Conservation (phyloP, 2,888 invertebrate genomes). For the Octonoba sinensis region DNA sequence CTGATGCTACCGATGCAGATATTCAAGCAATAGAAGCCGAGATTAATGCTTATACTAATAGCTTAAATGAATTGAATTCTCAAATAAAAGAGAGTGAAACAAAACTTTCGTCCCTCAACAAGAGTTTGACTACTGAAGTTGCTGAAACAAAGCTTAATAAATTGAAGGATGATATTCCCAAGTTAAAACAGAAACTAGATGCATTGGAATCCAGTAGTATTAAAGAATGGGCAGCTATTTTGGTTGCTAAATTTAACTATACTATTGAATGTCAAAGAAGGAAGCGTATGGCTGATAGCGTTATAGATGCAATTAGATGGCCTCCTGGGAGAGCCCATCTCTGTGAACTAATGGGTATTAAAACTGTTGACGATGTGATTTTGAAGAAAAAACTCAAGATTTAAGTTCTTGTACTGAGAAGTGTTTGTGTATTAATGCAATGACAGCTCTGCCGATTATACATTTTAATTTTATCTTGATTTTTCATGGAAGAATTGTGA, state of each 20-base stretch:
- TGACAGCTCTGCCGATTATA: no score
- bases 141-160: constrained; percentile 72
- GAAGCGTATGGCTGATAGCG: constrained; percentile 82
- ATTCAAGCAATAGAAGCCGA: constrained; percentile 75
- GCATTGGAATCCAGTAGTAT: constrained; percentile 74
- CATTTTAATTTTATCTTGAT: no score
- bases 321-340: constrained; percentile 85
- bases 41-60: constrained; percentile 71
- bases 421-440: no score
- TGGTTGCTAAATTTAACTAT: constrained; percentile 75
- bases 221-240: constrained; percentile 75
- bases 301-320: constrained; percentile 84
- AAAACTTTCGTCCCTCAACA: constrained; percentile 72
- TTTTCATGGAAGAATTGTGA: no score
- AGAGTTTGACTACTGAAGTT: constrained; percentile 76
- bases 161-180: constrained; percentile 73
- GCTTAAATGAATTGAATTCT: constrained; percentile 65
- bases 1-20: constrained; percentile 70
- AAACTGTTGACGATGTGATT: constrained; percentile 76
- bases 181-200: constrained; percentile 75
- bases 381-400: no score
- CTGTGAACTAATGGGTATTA: constrained; percentile 85
- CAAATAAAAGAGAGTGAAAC: constrained; percentile 71
- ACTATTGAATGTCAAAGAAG: constrained; percentile 80
- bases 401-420: no score